phyloP scores from a whole-genome alignment of 1,140 invertebrate genomes.

The Schlechtendalia chinensis region DNA sequence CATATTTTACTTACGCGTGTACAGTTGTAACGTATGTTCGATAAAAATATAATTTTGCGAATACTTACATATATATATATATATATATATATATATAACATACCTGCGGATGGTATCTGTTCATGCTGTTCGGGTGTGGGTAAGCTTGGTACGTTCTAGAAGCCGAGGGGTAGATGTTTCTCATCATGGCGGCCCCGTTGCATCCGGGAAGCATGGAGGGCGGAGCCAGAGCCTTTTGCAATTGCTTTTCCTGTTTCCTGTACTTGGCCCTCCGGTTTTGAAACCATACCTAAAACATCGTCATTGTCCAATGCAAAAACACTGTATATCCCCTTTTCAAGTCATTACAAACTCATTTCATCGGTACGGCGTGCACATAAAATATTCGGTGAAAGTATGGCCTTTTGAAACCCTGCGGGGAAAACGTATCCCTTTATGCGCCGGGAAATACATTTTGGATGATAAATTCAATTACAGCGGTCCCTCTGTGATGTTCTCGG shows the following conservation, averaged over 20 bases:
- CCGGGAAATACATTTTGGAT: conserved; percentile 37
- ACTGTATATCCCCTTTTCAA: conserved; percentile 26
- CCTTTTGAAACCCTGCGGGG: conserved; percentile 35
- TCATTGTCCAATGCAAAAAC: conserved; percentile 41
- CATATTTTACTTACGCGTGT: no score
- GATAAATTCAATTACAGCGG: conserved; percentile 43
- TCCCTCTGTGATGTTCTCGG: conserved; percentile 30
- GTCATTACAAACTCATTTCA: conserved; percentile 45
- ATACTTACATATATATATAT: no score
- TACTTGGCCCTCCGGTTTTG: conserved; percentile 98
- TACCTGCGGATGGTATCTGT: conserved; percentile 87
- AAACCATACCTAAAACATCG: conserved; percentile 81
- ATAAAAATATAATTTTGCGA: no score
- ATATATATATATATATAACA: no score
- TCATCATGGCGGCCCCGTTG: conserved; percentile 94
- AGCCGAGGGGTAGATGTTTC: conserved; percentile 91
- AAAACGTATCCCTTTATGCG: conserved; percentile 41
- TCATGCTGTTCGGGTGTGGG: conserved; percentile 81
- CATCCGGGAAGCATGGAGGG: conserved; percentile 87
- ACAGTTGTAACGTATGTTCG: no score
- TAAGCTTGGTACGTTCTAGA: conserved; percentile 87
- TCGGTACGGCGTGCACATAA: neutral
- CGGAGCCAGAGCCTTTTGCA: conserved; percentile 89
- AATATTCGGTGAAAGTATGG: conserved; percentile 40
- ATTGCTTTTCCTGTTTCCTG: conserved; percentile 95